A percentile compares a stretch with the other conserved stretches of the same genome.
Evolutionary conservation across 2,113 vertebrate genomes (phyloP).

Genomic region (Melanerpes formicivorus): DNA sequence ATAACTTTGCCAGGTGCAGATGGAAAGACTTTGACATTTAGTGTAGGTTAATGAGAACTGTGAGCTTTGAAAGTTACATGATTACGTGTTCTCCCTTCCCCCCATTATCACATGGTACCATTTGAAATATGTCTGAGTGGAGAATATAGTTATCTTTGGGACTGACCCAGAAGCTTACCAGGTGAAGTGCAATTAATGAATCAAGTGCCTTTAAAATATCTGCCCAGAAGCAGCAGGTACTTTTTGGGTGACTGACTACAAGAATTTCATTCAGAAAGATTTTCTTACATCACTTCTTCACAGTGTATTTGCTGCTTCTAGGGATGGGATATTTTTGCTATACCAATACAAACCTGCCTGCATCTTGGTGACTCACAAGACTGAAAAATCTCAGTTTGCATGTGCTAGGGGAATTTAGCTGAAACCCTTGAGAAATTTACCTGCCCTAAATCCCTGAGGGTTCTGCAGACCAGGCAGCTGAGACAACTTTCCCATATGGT

Average conservation of each 20-base stretch:
- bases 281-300: background rate
- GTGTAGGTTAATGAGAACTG: background rate
- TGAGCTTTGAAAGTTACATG: constrained; percentile 26
- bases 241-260: background rate
- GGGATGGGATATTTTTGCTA: background rate
- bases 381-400: background rate
- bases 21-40: background rate
- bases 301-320: background rate
- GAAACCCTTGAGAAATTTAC: background rate
- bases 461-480: background rate
- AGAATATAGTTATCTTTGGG: constrained; percentile 58
- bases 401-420: background rate
- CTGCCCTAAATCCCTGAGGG: background rate
- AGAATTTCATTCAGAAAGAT: constrained; percentile 65
- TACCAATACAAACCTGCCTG: background rate
- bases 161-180: constrained; percentile 58
- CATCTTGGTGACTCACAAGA: background rate
- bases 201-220: constrained; percentile 63
- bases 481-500: too few species aligned
- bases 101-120: constrained; percentile 36
- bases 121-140: constrained; percentile 49
- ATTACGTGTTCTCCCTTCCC: constrained; percentile 25
- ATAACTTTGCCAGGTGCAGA: constrained; percentile 10
- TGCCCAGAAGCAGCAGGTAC: constrained; percentile 63
- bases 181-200: constrained; percentile 68